Evolutionary conservation across 1,140 invertebrate species (phyloP).

Genomic region (Zophobas morio): DNA sequence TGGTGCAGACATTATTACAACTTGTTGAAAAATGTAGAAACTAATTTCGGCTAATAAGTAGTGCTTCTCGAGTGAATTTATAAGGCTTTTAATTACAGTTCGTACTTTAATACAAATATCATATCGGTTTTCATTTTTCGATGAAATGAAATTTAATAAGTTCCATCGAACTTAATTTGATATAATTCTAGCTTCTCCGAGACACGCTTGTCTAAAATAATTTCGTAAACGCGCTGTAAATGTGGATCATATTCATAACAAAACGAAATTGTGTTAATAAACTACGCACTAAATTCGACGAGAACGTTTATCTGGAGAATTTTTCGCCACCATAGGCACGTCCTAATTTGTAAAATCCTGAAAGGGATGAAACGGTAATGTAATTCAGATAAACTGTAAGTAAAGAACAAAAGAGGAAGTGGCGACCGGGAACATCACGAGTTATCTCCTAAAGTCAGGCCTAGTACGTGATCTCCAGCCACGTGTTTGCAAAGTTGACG

Average conservation of each 20-base stretch:
- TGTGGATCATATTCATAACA: slow-evolving; percentile 4
- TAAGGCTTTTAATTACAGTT: too few species aligned
- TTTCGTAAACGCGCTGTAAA: slow-evolving; percentile 1
- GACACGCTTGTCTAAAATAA: background rate
- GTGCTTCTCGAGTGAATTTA: too few species aligned
- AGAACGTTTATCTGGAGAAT: background rate
- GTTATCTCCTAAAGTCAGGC: slow-evolving; percentile 33
- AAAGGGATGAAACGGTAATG: slow-evolving; percentile 27
- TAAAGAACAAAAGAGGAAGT: slow-evolving; percentile 37
- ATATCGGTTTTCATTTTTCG: too few species aligned
- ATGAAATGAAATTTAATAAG: too few species aligned
- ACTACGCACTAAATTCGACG: slow-evolving; percentile 12
- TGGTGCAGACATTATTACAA: too few species aligned
- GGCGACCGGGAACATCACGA: slow-evolving; percentile 31
- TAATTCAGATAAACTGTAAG: slow-evolving; percentile 39
- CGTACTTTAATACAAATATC: too few species aligned
- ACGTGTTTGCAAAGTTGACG: slow-evolving; percentile 19
- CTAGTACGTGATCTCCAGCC: slow-evolving; percentile 33
- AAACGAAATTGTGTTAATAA: slow-evolving; percentile 25
- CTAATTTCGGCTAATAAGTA: too few species aligned
- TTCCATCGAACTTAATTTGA: too few species aligned
- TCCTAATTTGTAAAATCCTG: slow-evolving; percentile 39
- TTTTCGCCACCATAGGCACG: slow-evolving; percentile 33
- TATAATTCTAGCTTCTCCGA: too few species aligned
- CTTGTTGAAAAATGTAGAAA: too few species aligned